Conservation (phyloP, 64 coral and sea anemone genomes). For the Cladopsammia gracilis region DNA sequence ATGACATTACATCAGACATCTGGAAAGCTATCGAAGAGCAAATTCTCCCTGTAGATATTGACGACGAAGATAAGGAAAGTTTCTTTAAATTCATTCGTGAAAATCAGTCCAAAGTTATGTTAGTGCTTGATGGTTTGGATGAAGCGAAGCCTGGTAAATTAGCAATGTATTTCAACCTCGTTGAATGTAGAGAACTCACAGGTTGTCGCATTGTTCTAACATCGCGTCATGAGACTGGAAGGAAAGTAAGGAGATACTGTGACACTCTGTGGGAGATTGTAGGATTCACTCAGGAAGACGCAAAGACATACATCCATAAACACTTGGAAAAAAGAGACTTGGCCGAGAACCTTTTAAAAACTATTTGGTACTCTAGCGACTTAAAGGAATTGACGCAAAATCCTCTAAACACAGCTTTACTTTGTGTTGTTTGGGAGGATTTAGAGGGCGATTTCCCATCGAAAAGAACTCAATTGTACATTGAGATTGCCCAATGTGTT, state of each 20-base stretch:
- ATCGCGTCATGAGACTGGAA: constrained; percentile 13
- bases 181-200: not conserved
- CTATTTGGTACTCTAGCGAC: not conserved
- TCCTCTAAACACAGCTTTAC: not conserved
- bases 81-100: constrained; percentile 22
- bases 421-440: constrained; percentile 27
- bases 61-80: not conserved
- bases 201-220: not conserved
- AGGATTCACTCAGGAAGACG: not conserved
- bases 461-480: not conserved
- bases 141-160: not conserved
- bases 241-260: not conserved
- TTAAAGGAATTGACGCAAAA: not conserved
- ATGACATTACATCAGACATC: constrained; percentile 24
- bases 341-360: not conserved
- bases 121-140: constrained; percentile 43
- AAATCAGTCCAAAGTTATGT: constrained; percentile 26
- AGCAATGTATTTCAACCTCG: not conserved
- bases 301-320: not conserved
- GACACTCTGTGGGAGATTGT: constrained; percentile 20
- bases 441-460: not conserved
- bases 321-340: not conserved
- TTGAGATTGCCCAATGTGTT: not conserved
- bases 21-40: constrained; percentile 45
- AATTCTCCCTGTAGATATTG: constrained; percentile 32